Percentiles rank a stretch among this genome's conserved stretches.
Evolutionary conservation across 2,113 vertebrate species (phyloP).

Genomic region (Poecilia latipinna): DNA sequence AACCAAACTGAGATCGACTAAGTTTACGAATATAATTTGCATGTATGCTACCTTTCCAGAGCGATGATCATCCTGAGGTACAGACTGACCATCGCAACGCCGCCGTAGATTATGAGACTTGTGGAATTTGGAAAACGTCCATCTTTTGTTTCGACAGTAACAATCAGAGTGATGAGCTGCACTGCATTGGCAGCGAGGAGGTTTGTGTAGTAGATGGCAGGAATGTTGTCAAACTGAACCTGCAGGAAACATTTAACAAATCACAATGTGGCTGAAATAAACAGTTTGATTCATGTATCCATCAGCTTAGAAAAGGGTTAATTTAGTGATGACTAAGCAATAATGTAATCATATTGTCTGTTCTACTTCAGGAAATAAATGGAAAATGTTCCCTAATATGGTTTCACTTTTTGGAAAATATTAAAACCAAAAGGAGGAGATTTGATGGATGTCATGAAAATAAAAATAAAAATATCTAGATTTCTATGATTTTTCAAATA

Average conservation of each 20-base stretch:
- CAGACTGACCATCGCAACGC: fast-evolving
- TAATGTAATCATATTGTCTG: not conserved
- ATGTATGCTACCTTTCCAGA: not conserved
- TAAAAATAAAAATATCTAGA: no score
- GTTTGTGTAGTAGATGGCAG: slow-evolving; percentile 10
- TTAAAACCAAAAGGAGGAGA: no score
- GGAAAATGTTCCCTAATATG: no score
- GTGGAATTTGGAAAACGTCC: not conserved
- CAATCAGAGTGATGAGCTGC: not conserved
- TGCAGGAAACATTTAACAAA: not conserved
- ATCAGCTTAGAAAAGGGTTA: not conserved
- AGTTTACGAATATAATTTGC: not conserved
- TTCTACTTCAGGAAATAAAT: no score
- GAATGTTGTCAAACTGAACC: fast-evolving
- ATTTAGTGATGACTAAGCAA: not conserved
- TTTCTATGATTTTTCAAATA: no score
- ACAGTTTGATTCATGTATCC: not conserved
- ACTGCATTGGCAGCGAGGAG: not conserved
- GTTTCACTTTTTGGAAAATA: no score
- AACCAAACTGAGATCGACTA: no score
- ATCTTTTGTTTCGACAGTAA: fast-evolving
- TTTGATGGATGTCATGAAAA: no score
- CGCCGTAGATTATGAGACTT: not conserved
- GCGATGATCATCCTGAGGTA: not conserved
- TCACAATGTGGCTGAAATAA: not conserved